phyloP scores from a whole-genome alignment of 2,888 invertebrate species.

The Apamea sordens region DNA sequence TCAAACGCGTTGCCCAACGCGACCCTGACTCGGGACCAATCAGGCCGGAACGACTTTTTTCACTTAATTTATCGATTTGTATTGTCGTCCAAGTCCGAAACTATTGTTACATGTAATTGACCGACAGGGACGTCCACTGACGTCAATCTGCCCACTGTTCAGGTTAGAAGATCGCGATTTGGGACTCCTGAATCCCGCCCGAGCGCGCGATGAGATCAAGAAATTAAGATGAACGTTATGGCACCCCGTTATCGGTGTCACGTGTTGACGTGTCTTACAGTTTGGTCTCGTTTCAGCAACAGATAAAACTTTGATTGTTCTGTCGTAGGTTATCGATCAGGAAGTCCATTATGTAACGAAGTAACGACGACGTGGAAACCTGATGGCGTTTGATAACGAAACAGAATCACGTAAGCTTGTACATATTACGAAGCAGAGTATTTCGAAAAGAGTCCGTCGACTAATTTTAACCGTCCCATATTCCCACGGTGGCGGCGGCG shows the following conservation, averaged over 20 bases:
- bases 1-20: slow-evolving; percentile 83
- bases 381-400: slow-evolving; percentile 41
- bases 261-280: slow-evolving; percentile 35
- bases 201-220: background rate
- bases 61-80: slow-evolving; percentile 82
- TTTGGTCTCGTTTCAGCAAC: slow-evolving; percentile 46
- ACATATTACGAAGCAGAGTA: slow-evolving; percentile 51
- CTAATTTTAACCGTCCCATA: slow-evolving; percentile 83
- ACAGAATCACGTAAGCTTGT: slow-evolving; percentile 35
- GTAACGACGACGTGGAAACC: slow-evolving; percentile 29
- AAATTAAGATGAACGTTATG: slow-evolving; percentile 28
- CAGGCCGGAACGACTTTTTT: slow-evolving; percentile 89
- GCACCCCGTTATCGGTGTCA: slow-evolving; percentile 37
- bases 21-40: slow-evolving; percentile 87
- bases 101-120: slow-evolving; percentile 59
- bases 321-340: slow-evolving; percentile 59
- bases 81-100: slow-evolving; percentile 66
- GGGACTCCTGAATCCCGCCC: no score
- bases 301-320: slow-evolving; percentile 50
- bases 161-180: background rate
- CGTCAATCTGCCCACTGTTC: background rate
- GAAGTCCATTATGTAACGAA: slow-evolving; percentile 50
- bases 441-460: slow-evolving; percentile 74
- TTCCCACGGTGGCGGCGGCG: slow-evolving; percentile 79
- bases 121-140: slow-evolving; percentile 25